These are phyloP conservation scores for Lichenostomus cassidix DNA, from an alignment of 2,113 vertebrate species.

Conservation along the genomic window DNA sequence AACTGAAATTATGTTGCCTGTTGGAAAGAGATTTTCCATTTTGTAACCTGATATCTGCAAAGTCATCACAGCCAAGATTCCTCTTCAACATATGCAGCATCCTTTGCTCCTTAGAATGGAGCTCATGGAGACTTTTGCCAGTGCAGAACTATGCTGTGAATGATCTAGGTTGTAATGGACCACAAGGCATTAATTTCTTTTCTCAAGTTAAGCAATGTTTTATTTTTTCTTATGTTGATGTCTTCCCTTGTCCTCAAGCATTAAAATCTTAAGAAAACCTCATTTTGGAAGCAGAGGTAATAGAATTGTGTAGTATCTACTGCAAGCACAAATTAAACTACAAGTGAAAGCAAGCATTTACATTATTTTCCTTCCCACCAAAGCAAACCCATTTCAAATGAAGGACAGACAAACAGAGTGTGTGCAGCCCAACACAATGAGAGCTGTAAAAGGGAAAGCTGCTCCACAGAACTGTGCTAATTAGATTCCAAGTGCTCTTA, in stretches of 20 bases:
- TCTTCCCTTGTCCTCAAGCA: not conserved
- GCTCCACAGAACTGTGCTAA: not conserved
- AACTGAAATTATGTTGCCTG: not conserved
- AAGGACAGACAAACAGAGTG: not conserved
- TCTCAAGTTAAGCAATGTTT: not conserved
- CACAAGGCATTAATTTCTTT: rapidly evolving
- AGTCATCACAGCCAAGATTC: not conserved
- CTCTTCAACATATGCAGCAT: not conserved
- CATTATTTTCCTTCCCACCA: not conserved
- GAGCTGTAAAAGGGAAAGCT: not conserved
- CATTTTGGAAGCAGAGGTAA: not conserved
- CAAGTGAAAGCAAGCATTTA: not conserved
- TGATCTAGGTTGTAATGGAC: not conserved
- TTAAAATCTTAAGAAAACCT: not conserved
- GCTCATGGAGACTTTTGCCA: not conserved
- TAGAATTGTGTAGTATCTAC: not conserved
- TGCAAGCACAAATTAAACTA: not conserved
- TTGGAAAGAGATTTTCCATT: not conserved
- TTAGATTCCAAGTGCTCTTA: not conserved
- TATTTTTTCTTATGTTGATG: not conserved
- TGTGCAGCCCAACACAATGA: not conserved
- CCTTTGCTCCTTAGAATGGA: not conserved
- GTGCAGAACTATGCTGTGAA: not conserved
- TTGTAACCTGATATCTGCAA: not conserved
- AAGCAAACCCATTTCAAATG: not conserved